Evolutionary conservation across 2,113 vertebrate genomes (phyloP).

Genomic region (Etheostoma cragini): DNA sequence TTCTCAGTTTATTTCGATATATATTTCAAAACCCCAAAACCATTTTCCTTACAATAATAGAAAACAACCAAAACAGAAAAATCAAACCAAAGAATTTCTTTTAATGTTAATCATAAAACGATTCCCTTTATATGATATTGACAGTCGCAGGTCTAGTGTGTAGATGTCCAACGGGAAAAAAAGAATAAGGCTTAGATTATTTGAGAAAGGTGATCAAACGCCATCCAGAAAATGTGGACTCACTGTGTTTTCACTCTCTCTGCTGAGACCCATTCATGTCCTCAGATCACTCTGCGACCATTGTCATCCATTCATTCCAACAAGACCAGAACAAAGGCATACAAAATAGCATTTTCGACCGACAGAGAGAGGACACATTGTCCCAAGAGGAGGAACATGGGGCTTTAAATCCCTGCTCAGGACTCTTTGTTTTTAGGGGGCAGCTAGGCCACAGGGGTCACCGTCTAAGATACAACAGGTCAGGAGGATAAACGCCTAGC

Average conservation of each 20-base stretch:
- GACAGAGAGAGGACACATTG: constrained; percentile 40
- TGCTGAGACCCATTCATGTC: constrained; percentile 10
- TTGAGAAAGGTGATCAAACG: not conserved
- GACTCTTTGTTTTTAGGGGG: constrained; percentile 55
- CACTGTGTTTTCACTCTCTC: not conserved
- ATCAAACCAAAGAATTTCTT: not conserved
- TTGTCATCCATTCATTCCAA: constrained; percentile 43
- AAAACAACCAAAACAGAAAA: not conserved
- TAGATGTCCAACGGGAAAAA: too few species aligned
- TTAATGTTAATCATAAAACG: too few species aligned
- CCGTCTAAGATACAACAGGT: constrained; percentile 38
- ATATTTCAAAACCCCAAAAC: not conserved
- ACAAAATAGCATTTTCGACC: constrained; percentile 60
- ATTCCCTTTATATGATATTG: too few species aligned
- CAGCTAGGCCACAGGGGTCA: constrained; percentile 68
- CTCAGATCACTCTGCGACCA: not conserved
- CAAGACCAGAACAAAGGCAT: constrained; percentile 57
- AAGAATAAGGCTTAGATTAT: not conserved
- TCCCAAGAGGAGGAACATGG: constrained; percentile 31
- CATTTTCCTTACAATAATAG: not conserved
- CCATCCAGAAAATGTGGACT: not conserved
- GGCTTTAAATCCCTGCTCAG: constrained; percentile 37
- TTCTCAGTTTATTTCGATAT: too few species aligned
- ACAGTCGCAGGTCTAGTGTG: not conserved
- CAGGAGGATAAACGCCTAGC: constrained; percentile 70